These are phyloP conservation scores for Motacilla alba DNA, from an alignment of 2,113 vertebrate species.

Conservation along the genomic window DNA sequence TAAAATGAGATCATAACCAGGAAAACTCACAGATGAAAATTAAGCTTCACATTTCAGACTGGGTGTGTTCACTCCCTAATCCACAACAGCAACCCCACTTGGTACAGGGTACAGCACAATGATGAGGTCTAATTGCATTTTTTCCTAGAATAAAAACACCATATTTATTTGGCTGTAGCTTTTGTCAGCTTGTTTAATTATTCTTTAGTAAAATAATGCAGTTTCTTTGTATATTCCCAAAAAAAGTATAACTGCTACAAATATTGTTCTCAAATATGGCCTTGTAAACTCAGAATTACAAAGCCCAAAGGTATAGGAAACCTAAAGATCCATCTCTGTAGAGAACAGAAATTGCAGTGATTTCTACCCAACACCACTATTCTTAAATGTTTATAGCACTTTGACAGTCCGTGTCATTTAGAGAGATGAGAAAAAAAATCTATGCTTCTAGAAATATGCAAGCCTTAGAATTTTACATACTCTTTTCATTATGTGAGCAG, in stretches of 20 bases:
- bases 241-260: background rate
- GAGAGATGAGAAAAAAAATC: background rate
- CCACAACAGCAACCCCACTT: conserved; percentile 19
- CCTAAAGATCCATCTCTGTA: background rate
- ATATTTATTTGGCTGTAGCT: background rate
- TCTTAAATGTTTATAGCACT: background rate
- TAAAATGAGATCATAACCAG: conserved; percentile 71
- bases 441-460: background rate
- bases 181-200: background rate
- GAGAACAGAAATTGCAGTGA: background rate
- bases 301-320: background rate
- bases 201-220: background rate
- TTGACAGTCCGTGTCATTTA: background rate
- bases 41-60: conserved; percentile 51
- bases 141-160: background rate
- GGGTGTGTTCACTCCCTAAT: conserved; percentile 56
- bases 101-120: background rate
- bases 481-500: background rate
- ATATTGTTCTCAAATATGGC: background rate
- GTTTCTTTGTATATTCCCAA: background rate
- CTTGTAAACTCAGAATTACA: background rate
- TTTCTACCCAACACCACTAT: background rate
- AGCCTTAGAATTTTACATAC: background rate
- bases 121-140: background rate
- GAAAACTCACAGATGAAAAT: conserved; percentile 68